These are phyloP conservation scores for Misgurnus mizolepis DNA, from an alignment of 2,113 vertebrate species.

Conservation along the genomic window DNA sequence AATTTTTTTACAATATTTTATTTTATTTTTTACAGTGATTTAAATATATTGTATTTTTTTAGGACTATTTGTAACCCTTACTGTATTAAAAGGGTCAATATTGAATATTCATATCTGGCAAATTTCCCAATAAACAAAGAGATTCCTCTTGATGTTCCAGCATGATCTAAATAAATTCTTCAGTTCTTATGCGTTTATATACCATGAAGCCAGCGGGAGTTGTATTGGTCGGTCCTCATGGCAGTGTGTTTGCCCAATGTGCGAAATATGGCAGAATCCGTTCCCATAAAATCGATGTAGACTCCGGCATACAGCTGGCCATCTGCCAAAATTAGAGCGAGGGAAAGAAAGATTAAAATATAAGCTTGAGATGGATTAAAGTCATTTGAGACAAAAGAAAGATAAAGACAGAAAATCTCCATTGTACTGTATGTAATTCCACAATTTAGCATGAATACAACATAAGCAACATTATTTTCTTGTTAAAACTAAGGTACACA, in stretches of 20 bases:
- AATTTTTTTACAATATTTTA: no score
- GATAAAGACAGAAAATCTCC: not conserved
- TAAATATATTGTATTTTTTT: no score
- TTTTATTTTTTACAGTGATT: no score
- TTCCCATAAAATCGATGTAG: slow-evolving; percentile 99
- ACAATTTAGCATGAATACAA: not conserved
- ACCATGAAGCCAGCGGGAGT: slow-evolving; percentile 98
- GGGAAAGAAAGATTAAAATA: slow-evolving; percentile 17
- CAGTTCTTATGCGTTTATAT: slow-evolving; percentile 30
- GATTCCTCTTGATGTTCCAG: not conserved
- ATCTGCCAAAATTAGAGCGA: slow-evolving; percentile 76
- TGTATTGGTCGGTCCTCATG: slow-evolving; percentile 99
- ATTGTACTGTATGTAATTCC: not conserved
- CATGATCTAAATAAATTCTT: not conserved
- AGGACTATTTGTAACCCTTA: no score
- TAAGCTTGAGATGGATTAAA: slow-evolving; percentile 27
- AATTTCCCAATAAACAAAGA: not conserved
- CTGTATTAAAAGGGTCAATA: not conserved
- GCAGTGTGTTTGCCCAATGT: slow-evolving; percentile 96
- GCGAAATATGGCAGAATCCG: slow-evolving; percentile 95
- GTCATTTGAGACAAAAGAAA: slow-evolving; percentile 22
- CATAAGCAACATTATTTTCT: no score
- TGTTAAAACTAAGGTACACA: no score
- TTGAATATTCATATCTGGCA: slow-evolving; percentile 3
- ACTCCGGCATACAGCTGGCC: slow-evolving; percentile 96